These are phyloP conservation scores for Eupristina koningsbergeri DNA, from an alignment of 1,140 invertebrate species.

Conservation along the genomic window DNA sequence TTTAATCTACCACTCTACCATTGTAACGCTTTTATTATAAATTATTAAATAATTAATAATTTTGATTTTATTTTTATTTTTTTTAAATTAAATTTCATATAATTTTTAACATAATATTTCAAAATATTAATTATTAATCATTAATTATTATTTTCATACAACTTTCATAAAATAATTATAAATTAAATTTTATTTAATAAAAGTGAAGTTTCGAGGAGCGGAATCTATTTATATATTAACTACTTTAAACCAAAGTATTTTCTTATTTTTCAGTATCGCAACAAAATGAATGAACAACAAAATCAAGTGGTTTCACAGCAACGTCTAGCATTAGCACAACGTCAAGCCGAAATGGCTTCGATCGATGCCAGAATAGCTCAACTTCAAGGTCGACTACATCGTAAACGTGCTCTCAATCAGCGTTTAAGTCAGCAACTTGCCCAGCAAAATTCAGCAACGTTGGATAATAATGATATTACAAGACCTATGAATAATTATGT, in stretches of 20 bases:
- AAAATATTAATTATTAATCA: no score
- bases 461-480: neutral
- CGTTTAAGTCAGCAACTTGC: conserved; percentile 85
- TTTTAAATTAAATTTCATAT: no score
- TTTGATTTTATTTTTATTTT: no score
- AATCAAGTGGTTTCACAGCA: conserved; percentile 89
- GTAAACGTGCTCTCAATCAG: conserved; percentile 89
- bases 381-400: conserved; percentile 90
- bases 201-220: neutral
- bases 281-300: conserved; percentile 96
- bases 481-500: neutral
- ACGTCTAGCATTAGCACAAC: conserved; percentile 86
- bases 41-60: no score
- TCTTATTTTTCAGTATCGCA: conserved; percentile 85
- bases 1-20: no score
- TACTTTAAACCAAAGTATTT: neutral
- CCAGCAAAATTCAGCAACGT: conserved; percentile 25
- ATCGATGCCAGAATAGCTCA: conserved; percentile 95
- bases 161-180: no score
- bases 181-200: neutral
- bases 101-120: no score
- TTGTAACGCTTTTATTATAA: no score
- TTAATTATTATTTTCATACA: no score
- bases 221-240: neutral
- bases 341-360: conserved; percentile 90